Conservation (phyloP, 2,888 invertebrate species). For the Pandemis corylana region DNA sequence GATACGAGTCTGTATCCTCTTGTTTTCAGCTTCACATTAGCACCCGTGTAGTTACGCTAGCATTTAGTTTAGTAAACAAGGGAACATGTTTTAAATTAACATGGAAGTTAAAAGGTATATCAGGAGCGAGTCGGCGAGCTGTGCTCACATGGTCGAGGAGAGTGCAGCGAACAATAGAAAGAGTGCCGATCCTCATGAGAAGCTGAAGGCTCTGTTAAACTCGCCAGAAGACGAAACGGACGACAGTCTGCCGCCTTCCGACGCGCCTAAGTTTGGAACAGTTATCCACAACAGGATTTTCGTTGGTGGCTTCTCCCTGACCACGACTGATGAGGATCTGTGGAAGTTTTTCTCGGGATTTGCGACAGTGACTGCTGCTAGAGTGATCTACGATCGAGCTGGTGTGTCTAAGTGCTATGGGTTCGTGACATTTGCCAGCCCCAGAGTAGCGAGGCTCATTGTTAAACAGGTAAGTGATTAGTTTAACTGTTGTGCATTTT, state of each 20-base stretch:
- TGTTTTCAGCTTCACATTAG: constrained; percentile 66
- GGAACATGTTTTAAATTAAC: constrained; percentile 72
- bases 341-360: constrained; percentile 96
- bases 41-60: constrained; percentile 74
- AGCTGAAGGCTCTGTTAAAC: constrained; percentile 76
- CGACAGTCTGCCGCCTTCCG: constrained; percentile 75
- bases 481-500: background rate
- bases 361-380: constrained; percentile 95
- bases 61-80: constrained; percentile 80
- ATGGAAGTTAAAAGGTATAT: constrained; percentile 82
- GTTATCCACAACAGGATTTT: constrained; percentile 97
- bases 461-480: constrained; percentile 77
- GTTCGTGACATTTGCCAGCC: constrained; percentile 88
- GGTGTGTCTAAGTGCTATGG: constrained; percentile 98
- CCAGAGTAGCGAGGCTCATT: constrained; percentile 79
- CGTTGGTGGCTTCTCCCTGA: constrained; percentile 97
- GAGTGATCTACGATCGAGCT: constrained; percentile 97
- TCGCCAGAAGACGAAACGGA: constrained; percentile 78
- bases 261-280: constrained; percentile 89
- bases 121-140: constrained; percentile 79
- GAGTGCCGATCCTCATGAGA: constrained; percentile 76
- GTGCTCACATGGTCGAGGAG: constrained; percentile 81
- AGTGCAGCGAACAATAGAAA: constrained; percentile 71
- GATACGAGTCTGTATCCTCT: constrained; percentile 61
- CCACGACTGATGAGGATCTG: constrained; percentile 96